Evolutionary conservation across 2,888 invertebrate genomes (phyloP).

Genomic region (Tachystola acroxantha): DNA sequence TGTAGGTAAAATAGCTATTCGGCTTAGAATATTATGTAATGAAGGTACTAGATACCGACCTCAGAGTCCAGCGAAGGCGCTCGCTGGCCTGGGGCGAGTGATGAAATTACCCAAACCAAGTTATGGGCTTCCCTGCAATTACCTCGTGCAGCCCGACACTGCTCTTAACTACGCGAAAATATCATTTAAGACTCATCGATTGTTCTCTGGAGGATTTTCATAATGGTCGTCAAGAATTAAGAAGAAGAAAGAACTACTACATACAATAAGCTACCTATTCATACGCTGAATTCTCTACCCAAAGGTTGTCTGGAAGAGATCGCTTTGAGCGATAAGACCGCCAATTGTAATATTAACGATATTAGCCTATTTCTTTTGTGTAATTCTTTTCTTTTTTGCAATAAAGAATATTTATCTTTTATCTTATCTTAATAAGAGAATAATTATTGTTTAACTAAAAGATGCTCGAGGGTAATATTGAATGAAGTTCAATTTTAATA

Average conservation of each 20-base stretch:
- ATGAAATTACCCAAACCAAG: constrained; percentile 47
- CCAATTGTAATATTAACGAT: too few species aligned
- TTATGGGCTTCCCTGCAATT: constrained; percentile 36
- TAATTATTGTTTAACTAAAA: too few species aligned
- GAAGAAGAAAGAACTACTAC: not conserved
- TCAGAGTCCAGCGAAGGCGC: not conserved
- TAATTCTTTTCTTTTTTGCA: too few species aligned
- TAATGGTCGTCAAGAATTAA: not conserved
- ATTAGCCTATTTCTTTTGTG: too few species aligned
- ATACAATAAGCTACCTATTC: not conserved
- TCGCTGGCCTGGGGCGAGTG: constrained; percentile 18
- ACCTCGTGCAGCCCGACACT: constrained; percentile 15
- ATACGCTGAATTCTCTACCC: too few species aligned
- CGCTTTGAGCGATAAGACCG: not conserved
- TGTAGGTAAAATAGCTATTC: too few species aligned
- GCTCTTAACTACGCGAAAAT: not conserved
- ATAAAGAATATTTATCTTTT: too few species aligned
- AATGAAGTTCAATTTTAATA: too few species aligned
- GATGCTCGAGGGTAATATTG: too few species aligned
- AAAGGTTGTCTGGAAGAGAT: not conserved
- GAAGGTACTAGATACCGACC: too few species aligned
- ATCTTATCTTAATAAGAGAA: too few species aligned
- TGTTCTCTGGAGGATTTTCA: not conserved
- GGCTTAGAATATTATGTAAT: too few species aligned
- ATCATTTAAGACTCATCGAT: not conserved